Evolutionary conservation across 2,888 invertebrate species (phyloP).

Genomic region (Thymelicus lineola): DNA sequence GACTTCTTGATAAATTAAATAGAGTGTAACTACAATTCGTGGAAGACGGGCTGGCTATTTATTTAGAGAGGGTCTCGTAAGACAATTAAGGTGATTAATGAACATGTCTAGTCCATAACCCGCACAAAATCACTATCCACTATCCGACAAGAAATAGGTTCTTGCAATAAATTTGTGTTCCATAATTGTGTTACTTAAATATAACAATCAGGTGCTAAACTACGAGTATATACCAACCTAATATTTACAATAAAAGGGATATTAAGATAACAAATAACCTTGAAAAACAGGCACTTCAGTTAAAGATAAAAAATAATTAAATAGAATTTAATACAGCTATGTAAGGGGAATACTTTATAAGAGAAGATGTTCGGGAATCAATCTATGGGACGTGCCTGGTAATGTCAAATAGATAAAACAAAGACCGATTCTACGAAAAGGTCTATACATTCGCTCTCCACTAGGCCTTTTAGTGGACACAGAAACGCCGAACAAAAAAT

Average conservation of each 20-base stretch:
- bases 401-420: neutral
- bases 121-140: neutral
- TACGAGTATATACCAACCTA: too few species aligned
- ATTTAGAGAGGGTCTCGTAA: slow-evolving; percentile 5
- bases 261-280: too few species aligned
- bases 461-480: too few species aligned
- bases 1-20: slow-evolving; percentile 12
- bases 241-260: too few species aligned
- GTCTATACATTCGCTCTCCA: neutral
- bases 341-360: neutral
- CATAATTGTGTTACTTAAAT: too few species aligned
- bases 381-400: neutral
- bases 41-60: neutral
- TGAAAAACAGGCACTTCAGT: too few species aligned
- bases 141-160: neutral
- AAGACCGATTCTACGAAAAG: neutral
- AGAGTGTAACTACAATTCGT: neutral
- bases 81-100: slow-evolving; percentile 24
- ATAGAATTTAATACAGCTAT: neutral
- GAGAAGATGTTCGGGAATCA: neutral
- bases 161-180: neutral
- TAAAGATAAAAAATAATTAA: neutral
- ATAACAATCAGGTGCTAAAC: too few species aligned
- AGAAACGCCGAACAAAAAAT: too few species aligned
- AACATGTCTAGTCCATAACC: slow-evolving; percentile 13